Evolutionary conservation across 2,888 invertebrate species (phyloP), one percentile per base, ranked within the genome.

Genomic region (Dynastes hyllus): DNA sequence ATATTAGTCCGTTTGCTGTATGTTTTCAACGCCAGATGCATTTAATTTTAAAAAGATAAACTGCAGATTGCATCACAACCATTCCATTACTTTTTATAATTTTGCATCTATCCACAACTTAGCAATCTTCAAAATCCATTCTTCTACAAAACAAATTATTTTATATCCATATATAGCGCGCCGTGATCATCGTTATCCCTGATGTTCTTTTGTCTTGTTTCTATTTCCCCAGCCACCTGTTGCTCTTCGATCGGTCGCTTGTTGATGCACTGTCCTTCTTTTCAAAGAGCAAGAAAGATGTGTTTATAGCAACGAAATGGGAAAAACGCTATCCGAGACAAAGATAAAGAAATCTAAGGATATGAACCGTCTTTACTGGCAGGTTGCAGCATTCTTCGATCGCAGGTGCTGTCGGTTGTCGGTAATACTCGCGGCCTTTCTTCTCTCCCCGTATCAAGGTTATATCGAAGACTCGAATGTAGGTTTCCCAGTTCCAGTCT

Each of bases 391-490:
- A 75, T 75, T 75, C 73, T 75, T 75, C 50, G 40, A 45, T 22
- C 45, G 73, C 61, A 61, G 61, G 73, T 75, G 73, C 5, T 37
- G 5, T 75, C 13, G 22, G 16, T 37, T 37, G 5, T 75, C 13
- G 22, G 16, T 67, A 67, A 40, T n/a, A 9, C 45, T 22, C 55
- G 55, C 27, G 61, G 45, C 45, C 61, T 40, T 75, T 45, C 73
- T 61, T 75, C 51, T 69, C 69, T 29, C 32, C 67, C 27, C 27
- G 73, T 45, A 75, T 75, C 73, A 75, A 75, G 73, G 73, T 61
- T 61, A 75, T 75, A 61, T 61, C 45, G 73, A 61, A 75, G 53
- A 40, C 45, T 45, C 45, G 61, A 61, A 75, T 73, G 73, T 75
- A 75, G 73, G 73, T 75, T 75, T 75, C 50, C 55, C 45, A 71